A percentile compares a stretch with the other conserved stretches of the same genome.
Evolutionary conservation across 2,797 vertebrate genomes (phyloP).

Genomic region (Phataginus tetradactyla): DNA sequence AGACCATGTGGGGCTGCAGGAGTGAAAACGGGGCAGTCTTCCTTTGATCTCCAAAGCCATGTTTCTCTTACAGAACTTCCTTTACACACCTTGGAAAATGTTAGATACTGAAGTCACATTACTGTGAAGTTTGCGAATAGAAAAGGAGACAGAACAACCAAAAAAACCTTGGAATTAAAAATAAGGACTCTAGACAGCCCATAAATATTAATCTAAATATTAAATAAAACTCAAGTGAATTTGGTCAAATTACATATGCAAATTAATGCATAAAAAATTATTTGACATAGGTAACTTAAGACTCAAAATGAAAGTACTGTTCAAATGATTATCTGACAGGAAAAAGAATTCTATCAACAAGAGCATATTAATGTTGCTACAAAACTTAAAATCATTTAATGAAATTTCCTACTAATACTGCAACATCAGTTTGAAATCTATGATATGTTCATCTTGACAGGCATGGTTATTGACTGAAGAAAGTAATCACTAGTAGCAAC

Average conservation of each 20-base stretch:
- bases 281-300: not conserved
- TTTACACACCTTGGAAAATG: not conserved
- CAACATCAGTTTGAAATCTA: not conserved
- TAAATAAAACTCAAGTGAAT: not conserved
- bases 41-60: slow-evolving; percentile 32
- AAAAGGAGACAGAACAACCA: not conserved
- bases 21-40: not conserved
- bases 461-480: slow-evolving; percentile 3
- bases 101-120: not conserved
- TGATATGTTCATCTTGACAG: not conserved
- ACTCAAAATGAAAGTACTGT: not conserved
- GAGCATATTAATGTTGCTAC: not conserved
- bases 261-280: not conserved
- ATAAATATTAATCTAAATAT: not conserved
- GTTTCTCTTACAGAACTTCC: slow-evolving; percentile 29
- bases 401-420: not conserved
- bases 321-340: not conserved
- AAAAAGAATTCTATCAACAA: not conserved
- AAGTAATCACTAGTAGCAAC: not conserved
- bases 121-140: not conserved
- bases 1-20: not conserved
- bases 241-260: not conserved
- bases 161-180: slow-evolving; percentile 3
- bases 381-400: slow-evolving; percentile 30
- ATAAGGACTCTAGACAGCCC: not conserved